phyloP scores from a whole-genome alignment of 1,140 invertebrate genomes.

The Drosophila jambulina region DNA sequence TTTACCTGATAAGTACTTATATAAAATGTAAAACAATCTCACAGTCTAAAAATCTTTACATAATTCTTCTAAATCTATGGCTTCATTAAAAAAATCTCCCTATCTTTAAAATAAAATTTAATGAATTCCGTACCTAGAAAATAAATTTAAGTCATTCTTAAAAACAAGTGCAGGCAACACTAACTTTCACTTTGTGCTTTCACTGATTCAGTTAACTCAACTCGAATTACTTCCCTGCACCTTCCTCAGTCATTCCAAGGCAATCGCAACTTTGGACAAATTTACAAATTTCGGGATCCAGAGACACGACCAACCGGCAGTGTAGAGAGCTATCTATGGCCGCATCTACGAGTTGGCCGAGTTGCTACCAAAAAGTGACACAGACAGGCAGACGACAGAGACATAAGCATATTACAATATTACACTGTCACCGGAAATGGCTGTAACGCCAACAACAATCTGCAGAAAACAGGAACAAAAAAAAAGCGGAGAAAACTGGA shows the following conservation, averaged over 20 bases:
- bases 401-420: slow-evolving; percentile 84
- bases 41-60: no score
- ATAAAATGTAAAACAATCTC: no score
- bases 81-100: no score
- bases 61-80: no score
- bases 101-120: not conserved
- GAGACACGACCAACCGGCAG: slow-evolving; percentile 11
- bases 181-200: slow-evolving; percentile 17
- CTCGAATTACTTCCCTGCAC: not conserved
- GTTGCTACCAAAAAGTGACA: slow-evolving; percentile 46
- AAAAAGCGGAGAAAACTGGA: slow-evolving; percentile 8
- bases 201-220: slow-evolving; percentile 9
- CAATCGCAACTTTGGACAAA: slow-evolving; percentile 35
- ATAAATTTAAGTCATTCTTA: not conserved
- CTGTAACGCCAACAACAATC: slow-evolving; percentile 49
- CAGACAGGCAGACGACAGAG: slow-evolving; percentile 62
- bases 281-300: slow-evolving; percentile 21
- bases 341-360: slow-evolving; percentile 34
- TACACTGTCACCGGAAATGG: slow-evolving; percentile 82
- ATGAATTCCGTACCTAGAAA: not conserved
- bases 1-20: no score
- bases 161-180: not conserved
- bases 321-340: slow-evolving; percentile 43
- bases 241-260: slow-evolving; percentile 1
- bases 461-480: slow-evolving; percentile 5